These are phyloP conservation scores for Nemotelus nigrinus DNA, from an alignment of 2,888 invertebrate genomes.

Conservation along the genomic window DNA sequence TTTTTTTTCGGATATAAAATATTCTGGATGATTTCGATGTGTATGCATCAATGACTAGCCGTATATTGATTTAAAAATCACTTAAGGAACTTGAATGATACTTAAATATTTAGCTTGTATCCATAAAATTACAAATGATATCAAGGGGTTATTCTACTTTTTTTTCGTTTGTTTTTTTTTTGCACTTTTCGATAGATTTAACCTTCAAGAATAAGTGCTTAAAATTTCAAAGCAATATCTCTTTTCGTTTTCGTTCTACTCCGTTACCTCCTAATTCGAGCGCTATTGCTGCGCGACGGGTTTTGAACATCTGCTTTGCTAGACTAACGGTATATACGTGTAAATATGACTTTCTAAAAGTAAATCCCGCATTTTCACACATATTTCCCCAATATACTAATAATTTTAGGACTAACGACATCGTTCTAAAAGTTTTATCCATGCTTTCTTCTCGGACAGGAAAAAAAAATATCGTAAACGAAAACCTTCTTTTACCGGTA, in stretches of 20 bases:
- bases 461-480: neutral
- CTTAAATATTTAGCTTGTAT: no score
- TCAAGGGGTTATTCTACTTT: neutral
- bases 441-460: neutral
- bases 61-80: no score
- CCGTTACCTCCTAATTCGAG: neutral
- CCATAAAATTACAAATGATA: no score
- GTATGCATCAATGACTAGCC: no score
- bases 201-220: neutral
- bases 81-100: no score
- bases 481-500: neutral
- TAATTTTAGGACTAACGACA: neutral
- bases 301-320: neutral
- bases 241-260: neutral
- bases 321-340: neutral
- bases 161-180: neutral
- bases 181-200: neutral
- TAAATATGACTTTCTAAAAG: slow-evolving; percentile 1
- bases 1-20: no score
- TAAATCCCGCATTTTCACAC: neutral
- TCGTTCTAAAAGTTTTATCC: slow-evolving; percentile 1
- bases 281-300: neutral
- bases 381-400: neutral
- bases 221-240: neutral
- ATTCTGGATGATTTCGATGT: no score